Conservation (phyloP, 2,888 invertebrate genomes). For the Sphaerophoria taeniata region DNA sequence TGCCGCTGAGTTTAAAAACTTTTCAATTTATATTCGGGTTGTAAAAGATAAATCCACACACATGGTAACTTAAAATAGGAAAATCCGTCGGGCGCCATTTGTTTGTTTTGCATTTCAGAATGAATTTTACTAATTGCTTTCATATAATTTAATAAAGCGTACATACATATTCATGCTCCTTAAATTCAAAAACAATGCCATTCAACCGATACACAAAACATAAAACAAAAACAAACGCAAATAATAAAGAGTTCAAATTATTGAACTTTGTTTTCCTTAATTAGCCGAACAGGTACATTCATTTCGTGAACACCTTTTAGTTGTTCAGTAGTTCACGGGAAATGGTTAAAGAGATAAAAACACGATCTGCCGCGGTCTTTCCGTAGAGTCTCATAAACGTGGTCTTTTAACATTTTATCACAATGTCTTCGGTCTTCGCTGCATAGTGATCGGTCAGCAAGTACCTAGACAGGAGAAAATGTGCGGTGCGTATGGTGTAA, state of each 20-base stretch:
- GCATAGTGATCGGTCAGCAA: neutral
- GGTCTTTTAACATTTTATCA: neutral
- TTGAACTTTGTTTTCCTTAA: slow-evolving; percentile 22
- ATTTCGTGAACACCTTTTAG: neutral
- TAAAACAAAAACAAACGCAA: neutral
- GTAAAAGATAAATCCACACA: neutral
- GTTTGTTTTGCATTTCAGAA: slow-evolving; percentile 12
- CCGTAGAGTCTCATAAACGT: neutral
- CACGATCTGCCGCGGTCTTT: slow-evolving; percentile 20
- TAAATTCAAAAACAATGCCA: no score
- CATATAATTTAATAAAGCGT: neutral
- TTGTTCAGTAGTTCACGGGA: slow-evolving; percentile 25
- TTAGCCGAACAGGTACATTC: slow-evolving; percentile 24
- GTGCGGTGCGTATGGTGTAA: neutral
- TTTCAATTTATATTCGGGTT: no score
- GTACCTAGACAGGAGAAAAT: neutral
- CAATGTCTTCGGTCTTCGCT: neutral
- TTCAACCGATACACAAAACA: no score
- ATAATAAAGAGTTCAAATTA: slow-evolving; percentile 14
- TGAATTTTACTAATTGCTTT: slow-evolving; percentile 7
- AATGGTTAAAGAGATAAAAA: slow-evolving; percentile 10
- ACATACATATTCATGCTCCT: no score
- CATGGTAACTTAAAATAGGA: neutral
- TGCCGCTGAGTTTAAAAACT: neutral
- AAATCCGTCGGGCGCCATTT: slow-evolving; percentile 31